Evolutionary conservation across 2,797 vertebrate species (phyloP).

Genomic region (Eremophila alpestris): DNA sequence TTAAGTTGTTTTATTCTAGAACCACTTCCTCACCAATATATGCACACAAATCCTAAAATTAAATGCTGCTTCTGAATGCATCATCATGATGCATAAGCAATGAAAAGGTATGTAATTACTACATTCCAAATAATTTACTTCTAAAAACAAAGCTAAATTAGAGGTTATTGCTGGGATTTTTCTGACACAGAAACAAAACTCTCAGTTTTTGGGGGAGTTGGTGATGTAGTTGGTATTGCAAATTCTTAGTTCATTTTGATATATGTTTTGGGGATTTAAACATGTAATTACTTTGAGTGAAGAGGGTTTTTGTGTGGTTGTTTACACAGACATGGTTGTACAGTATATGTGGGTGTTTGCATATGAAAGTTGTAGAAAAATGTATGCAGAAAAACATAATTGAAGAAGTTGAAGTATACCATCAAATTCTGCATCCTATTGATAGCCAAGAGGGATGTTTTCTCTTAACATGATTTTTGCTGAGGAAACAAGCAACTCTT

Average conservation of each 20-base stretch:
- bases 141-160: neutral
- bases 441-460: neutral
- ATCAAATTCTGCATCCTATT: neutral
- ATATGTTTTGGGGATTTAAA: neutral
- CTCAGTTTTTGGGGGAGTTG: neutral
- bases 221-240: neutral
- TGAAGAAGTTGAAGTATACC: neutral
- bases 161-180: neutral
- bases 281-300: neutral
- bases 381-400: neutral
- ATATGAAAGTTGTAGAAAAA: neutral
- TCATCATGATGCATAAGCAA: neutral
- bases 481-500: neutral
- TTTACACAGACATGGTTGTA: neutral
- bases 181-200: neutral
- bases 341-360: neutral
- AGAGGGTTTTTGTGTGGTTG: neutral
- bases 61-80: neutral
- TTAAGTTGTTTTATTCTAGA: neutral
- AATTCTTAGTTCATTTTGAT: neutral
- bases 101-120: conserved; percentile 20
- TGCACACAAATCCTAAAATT: neutral
- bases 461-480: neutral
- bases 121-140: neutral
- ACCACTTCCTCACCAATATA: neutral